Evolutionary conservation across 2,113 vertebrate genomes (phyloP).

Genomic region (Tragelaphus scriptus): DNA sequence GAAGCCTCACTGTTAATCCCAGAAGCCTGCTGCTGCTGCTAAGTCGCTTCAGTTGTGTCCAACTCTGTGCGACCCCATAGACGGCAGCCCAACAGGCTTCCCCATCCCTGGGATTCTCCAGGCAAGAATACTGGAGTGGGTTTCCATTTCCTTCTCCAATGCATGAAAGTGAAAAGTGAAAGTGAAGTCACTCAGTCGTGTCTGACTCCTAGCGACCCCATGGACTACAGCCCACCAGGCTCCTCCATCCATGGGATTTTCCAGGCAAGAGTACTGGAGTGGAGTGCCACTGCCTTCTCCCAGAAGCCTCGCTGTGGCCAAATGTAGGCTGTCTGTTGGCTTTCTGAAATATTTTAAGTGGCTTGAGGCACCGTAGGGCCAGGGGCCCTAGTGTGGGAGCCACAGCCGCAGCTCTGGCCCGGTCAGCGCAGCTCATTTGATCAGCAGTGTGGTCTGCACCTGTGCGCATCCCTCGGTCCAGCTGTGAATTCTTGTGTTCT

Average conservation of each 20-base stretch:
- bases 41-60: too few species aligned
- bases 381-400: background rate
- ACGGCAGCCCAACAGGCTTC: too few species aligned
- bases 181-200: too few species aligned
- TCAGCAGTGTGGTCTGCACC: conserved; percentile 5
- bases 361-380: background rate
- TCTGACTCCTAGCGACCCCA: too few species aligned
- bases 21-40: background rate
- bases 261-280: too few species aligned
- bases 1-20: background rate
- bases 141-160: too few species aligned
- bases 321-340: background rate
- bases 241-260: too few species aligned
- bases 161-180: too few species aligned
- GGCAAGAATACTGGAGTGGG: too few species aligned
- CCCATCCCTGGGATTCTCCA: too few species aligned
- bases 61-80: too few species aligned
- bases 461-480: background rate
- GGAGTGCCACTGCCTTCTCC: background rate
- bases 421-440: fast-evolving
- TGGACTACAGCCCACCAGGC: too few species aligned
- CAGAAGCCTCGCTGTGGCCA: background rate
- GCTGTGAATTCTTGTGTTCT: background rate
- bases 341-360: conserved; percentile 6
- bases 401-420: background rate